These are phyloP conservation scores for Siniperca scherzeri DNA, from an alignment of 2,797 vertebrate genomes.

Conservation along the genomic window DNA sequence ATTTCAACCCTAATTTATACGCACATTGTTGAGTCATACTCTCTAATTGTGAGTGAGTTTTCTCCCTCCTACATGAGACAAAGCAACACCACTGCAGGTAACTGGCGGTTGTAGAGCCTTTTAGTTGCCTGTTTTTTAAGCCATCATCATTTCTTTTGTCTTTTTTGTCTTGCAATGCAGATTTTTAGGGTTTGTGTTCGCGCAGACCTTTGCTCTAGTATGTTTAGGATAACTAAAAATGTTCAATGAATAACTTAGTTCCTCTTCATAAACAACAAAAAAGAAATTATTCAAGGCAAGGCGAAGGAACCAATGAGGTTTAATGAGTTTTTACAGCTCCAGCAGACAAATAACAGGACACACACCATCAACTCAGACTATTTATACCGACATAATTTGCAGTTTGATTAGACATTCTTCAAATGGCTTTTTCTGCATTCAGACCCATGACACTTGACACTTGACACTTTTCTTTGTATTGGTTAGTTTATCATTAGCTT, in stretches of 20 bases:
- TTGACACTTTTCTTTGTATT: not conserved
- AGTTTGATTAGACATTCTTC: conserved; percentile 20
- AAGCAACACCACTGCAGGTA: conserved; percentile 30
- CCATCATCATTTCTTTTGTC: not conserved
- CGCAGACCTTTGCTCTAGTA: conserved; percentile 1
- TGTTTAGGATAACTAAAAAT: not conserved
- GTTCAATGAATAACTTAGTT: conserved; percentile 22
- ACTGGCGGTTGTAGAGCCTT: conserved; percentile 12
- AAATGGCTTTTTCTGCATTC: conserved; percentile 7
- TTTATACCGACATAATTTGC: conserved; percentile 25
- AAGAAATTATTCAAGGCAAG: not conserved
- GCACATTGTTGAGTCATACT: conserved; percentile 16
- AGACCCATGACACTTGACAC: not conserved
- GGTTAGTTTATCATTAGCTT: conserved; percentile 9
- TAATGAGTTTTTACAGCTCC: conserved; percentile 44
- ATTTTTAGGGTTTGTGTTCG: conserved; percentile 14
- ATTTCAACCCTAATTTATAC: not conserved
- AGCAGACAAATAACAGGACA: conserved; percentile 23
- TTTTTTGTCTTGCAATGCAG: not conserved
- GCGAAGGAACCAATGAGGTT: not conserved
- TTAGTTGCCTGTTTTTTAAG: conserved; percentile 8
- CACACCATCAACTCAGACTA: conserved; percentile 27
- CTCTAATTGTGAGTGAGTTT: not conserved
- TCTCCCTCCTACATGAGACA: conserved; percentile 31
- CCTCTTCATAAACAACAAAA: conserved; percentile 19